These are phyloP conservation scores for Ephydatia muelleri DNA, from an alignment of 37 sponge, comb jelly and placozoan genomes.

Conservation along the genomic window DNA sequence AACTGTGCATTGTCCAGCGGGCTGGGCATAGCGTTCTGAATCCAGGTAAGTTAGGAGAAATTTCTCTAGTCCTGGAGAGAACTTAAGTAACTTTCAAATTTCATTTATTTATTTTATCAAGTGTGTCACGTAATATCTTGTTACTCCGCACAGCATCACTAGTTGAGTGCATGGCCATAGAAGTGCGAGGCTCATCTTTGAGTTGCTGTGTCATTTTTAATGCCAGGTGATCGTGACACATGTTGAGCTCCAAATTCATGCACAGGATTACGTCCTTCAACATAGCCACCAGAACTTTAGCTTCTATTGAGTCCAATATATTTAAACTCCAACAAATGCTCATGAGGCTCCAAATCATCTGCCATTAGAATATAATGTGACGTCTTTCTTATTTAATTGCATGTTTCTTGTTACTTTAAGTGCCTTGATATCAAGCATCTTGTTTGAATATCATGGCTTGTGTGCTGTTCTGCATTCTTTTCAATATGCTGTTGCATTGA, in stretches of 20 bases:
- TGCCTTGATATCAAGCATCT: constrained; percentile 26
- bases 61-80: constrained; percentile 34
- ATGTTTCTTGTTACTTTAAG: constrained; percentile 14
- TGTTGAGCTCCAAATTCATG: constrained; percentile 22
- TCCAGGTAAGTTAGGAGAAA: constrained; percentile 39
- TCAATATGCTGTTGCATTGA: too few relatives aligned
- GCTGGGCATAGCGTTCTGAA: constrained; percentile 59
- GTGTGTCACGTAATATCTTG: constrained; percentile 40
- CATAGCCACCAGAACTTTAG: constrained; percentile 26
- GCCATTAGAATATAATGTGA: constrained; percentile 29
- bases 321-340: constrained; percentile 49
- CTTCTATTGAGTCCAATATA: constrained; percentile 2
- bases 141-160: constrained; percentile 15
- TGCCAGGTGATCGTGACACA: constrained; percentile 51
- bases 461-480: too few relatives aligned
- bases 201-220: too few relatives aligned
- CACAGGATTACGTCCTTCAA: constrained; percentile 42
- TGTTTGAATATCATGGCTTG: constrained; percentile 10
- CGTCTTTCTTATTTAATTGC: constrained; percentile 6
- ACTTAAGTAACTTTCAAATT: constrained; percentile 52
- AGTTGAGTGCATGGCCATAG: constrained; percentile 49
- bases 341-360: constrained; percentile 31
- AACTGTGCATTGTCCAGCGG: constrained; percentile 56
- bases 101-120: constrained; percentile 46
- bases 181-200: too few relatives aligned